These are phyloP conservation scores for Cyanoderma ruficeps DNA, from an alignment of 2,113 vertebrate species.

Conservation along the genomic window DNA sequence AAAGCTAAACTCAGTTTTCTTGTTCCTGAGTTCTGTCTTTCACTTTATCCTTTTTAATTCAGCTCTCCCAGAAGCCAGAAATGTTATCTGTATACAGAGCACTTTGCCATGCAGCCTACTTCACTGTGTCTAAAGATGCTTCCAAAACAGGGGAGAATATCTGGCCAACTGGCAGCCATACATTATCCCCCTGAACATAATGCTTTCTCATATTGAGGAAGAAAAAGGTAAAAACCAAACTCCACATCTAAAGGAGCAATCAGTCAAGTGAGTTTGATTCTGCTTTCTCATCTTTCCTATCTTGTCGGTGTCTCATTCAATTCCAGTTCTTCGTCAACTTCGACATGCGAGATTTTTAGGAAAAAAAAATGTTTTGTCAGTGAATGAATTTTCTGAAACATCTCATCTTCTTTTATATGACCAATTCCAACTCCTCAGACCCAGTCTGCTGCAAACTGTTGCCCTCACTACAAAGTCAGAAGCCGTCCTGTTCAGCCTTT, in stretches of 20 bases:
- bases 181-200: neutral
- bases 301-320: neutral
- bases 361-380: neutral
- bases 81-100: neutral
- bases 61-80: neutral
- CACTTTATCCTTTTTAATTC: slow-evolving; percentile 17
- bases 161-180: neutral
- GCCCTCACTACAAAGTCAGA: neutral
- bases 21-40: neutral
- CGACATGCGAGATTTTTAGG: neutral
- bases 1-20: slow-evolving; percentile 3
- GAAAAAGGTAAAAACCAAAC: neutral
- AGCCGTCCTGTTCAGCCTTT: neutral
- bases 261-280: neutral
- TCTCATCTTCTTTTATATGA: neutral
- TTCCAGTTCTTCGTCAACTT: neutral
- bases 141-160: neutral
- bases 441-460: neutral
- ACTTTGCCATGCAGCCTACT: neutral
- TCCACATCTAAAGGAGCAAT: neutral
- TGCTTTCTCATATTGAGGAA: neutral
- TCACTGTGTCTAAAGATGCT: neutral
- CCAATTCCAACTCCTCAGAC: neutral
- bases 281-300: neutral
- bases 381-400: neutral